Evolutionary conservation across 92 coral and sea anemone species (phyloP).

Genomic region (Blastomussa wellsi): DNA sequence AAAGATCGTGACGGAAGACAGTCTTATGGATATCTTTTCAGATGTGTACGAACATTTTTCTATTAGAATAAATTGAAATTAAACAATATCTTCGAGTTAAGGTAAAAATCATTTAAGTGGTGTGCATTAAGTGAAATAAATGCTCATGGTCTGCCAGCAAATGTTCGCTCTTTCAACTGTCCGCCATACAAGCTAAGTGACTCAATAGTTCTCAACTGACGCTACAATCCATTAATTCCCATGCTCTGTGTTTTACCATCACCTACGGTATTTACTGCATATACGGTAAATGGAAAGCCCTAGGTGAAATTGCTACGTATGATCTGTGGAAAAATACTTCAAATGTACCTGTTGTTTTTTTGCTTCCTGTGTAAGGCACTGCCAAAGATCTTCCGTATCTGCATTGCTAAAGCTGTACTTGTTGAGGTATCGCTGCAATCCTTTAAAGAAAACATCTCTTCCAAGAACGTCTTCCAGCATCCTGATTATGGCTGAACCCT

Average conservation of each 20-base stretch:
- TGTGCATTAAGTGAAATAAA: no score
- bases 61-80: no score
- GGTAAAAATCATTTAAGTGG: no score
- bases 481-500: constrained; percentile 94
- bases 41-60: no score
- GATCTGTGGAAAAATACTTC: not conserved
- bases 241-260: not conserved
- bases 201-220: not conserved
- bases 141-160: no score
- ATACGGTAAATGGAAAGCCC: not conserved
- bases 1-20: no score
- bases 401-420: constrained; percentile 73
- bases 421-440: constrained; percentile 62
- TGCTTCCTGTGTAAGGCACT: constrained; percentile 59
- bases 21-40: no score
- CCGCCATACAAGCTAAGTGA: no score
- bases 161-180: no score
- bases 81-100: no score
- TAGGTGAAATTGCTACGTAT: not conserved
- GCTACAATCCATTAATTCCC: no score
- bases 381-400: constrained; percentile 83
- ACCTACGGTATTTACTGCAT: not conserved
- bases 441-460: constrained; percentile 35
- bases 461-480: constrained; percentile 50
- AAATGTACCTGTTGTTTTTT: constrained; percentile 14